phyloP scores from a whole-genome alignment of 2,888 invertebrate genomes.

The Adelphocoris suturalis region DNA sequence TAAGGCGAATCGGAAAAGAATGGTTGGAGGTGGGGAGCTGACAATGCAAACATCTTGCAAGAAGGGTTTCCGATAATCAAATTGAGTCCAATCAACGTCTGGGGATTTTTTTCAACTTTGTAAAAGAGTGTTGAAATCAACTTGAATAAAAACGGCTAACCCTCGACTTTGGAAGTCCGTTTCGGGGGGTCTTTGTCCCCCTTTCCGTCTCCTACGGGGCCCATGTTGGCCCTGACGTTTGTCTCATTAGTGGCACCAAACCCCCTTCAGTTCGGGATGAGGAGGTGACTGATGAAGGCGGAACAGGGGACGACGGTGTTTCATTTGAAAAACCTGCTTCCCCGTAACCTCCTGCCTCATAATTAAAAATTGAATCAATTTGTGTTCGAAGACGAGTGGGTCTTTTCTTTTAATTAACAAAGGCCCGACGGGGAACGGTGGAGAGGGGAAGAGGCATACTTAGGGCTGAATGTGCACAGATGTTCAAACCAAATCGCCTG shows the following conservation, averaged over 20 bases:
- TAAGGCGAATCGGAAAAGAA: conserved; percentile 30
- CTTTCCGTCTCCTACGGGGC: neutral
- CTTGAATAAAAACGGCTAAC: conserved; percentile 65
- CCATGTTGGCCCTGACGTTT: conserved; percentile 32
- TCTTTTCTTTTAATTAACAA: conserved; percentile 72
- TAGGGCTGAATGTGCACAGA: conserved; percentile 66
- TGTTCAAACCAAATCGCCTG: conserved; percentile 66
- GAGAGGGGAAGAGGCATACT: conserved; percentile 28
- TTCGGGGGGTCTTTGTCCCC: neutral
- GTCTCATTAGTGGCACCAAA: conserved; percentile 59
- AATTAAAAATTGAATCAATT: conserved; percentile 76
- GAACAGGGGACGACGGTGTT: conserved; percentile 3
- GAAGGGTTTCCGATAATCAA: conserved; percentile 73
- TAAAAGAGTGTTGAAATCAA: conserved; percentile 50
- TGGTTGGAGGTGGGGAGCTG: conserved; percentile 33
- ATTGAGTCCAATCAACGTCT: conserved; percentile 74
- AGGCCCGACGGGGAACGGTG: neutral
- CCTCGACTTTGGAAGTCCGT: conserved; percentile 14
- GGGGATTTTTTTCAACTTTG: conserved; percentile 43
- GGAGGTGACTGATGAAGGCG: conserved; percentile 38
- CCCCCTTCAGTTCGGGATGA: conserved; percentile 37
- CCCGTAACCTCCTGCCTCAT: conserved; percentile 61
- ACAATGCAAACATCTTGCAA: conserved; percentile 74
- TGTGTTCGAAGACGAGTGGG: conserved; percentile 72
- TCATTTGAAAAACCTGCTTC: conserved; percentile 19